Conservation (phyloP, 2,888 invertebrate species). For the Creontiades dilutus region DNA sequence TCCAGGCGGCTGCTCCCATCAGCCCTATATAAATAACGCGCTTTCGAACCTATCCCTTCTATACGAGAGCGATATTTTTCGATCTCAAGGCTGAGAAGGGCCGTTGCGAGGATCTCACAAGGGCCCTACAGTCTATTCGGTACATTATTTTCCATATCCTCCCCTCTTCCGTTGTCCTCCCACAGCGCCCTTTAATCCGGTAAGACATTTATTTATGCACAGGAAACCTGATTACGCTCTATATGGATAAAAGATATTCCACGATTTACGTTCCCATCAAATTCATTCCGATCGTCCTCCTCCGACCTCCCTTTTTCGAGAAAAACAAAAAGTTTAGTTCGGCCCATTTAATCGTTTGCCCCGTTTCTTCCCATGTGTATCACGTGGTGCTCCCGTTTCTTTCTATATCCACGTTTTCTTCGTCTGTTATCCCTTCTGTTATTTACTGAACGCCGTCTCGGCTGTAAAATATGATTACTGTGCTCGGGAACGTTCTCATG, state of each 20-base stretch:
- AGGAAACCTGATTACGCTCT: constrained; percentile 45
- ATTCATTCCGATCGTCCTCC: constrained; percentile 43
- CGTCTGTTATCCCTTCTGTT: constrained; percentile 34
- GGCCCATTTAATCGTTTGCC: constrained; percentile 59
- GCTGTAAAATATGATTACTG: constrained; percentile 51
- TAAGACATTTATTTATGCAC: constrained; percentile 37
- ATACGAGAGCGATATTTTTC: background rate
- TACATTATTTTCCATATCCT: constrained; percentile 6
- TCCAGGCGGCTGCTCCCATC: too few relatives aligned
- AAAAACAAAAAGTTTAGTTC: constrained; percentile 64
- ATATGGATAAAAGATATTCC: constrained; percentile 14
- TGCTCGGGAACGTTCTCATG: constrained; percentile 11
- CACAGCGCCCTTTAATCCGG: background rate
- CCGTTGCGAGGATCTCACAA: background rate
- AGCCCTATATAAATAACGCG: too few relatives aligned
- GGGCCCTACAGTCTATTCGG: background rate
- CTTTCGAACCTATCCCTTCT: background rate
- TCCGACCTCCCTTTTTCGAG: background rate
- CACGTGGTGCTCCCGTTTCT: constrained; percentile 40
- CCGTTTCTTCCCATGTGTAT: constrained; percentile 55
- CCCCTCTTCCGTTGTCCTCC: background rate
- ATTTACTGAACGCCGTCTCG: constrained; percentile 61
- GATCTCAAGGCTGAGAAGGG: background rate
- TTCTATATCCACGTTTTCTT: constrained; percentile 55
- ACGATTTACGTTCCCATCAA: constrained; percentile 56